These are phyloP conservation scores for Catalaphyllia jardinei DNA, from an alignment of 64 coral and sea anemone genomes.

Conservation along the genomic window DNA sequence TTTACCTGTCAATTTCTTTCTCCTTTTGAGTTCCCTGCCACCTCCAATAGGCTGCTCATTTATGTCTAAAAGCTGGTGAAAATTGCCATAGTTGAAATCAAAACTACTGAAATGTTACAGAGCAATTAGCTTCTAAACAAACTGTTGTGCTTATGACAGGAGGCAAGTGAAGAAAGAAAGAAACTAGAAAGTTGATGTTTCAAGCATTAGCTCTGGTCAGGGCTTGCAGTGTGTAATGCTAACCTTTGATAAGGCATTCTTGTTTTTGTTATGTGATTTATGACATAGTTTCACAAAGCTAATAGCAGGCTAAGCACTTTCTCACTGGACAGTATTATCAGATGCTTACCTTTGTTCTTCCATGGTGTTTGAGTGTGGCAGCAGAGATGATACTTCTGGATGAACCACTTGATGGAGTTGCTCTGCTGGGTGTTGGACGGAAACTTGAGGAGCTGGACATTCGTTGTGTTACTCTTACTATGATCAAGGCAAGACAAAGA, in stretches of 20 bases:
- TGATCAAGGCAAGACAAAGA: not conserved
- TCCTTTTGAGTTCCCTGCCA: slow-evolving; percentile 92
- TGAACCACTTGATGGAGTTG: slow-evolving; percentile 30
- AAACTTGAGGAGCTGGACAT: slow-evolving; percentile 11
- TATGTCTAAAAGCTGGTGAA: slow-evolving; percentile 86
- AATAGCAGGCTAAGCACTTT: not conserved
- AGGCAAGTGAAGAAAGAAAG: no score
- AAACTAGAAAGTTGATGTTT: no score
- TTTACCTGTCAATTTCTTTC: slow-evolving; percentile 91
- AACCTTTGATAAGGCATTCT: no score
- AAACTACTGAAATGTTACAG: not conserved
- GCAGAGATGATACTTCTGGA: slow-evolving; percentile 96
- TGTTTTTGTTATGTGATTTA: no score
- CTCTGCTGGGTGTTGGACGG: slow-evolving; percentile 11
- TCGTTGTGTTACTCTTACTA: slow-evolving; percentile 35
- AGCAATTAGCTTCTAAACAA: no score
- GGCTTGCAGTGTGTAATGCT: no score
- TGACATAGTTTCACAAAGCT: not conserved
- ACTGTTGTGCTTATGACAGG: no score
- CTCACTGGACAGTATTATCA: not conserved
- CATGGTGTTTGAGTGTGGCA: slow-evolving; percentile 98
- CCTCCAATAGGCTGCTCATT: slow-evolving; percentile 99
- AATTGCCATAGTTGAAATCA: not conserved
- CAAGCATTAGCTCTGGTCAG: no score
- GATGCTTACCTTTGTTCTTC: slow-evolving; percentile 83